Evolutionary conservation across 2,113 vertebrate genomes (phyloP).

Genomic region (Leuciscus idus): DNA sequence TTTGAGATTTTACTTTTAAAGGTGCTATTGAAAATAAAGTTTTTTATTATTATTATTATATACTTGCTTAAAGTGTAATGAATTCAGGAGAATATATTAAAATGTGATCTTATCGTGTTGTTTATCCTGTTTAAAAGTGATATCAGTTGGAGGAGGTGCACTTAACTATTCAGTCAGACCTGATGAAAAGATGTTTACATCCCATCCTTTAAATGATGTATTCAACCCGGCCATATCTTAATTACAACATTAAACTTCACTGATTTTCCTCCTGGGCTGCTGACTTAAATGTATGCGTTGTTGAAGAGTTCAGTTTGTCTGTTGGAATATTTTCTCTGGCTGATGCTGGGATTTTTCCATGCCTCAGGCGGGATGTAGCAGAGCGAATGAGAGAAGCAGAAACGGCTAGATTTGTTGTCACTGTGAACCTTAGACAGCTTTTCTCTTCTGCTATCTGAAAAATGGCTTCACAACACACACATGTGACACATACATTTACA

Average conservation of each 20-base stretch:
- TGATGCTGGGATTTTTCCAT: constrained; percentile 52
- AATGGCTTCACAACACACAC: constrained; percentile 15
- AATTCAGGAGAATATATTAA: background rate
- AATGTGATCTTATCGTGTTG: background rate
- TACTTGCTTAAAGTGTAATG: background rate
- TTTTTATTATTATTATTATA: too few species aligned
- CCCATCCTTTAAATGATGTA: background rate
- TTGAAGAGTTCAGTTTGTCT: constrained; percentile 44
- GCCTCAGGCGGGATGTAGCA: constrained; percentile 33
- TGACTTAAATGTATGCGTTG: constrained; percentile 44
- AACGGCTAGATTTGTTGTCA: constrained; percentile 37
- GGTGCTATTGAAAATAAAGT: too few species aligned
- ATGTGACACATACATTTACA: background rate
- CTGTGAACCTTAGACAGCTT: background rate
- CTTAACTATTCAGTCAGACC: background rate
- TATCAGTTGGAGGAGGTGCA: background rate
- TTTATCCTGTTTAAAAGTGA: constrained; percentile 11
- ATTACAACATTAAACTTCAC: constrained; percentile 33
- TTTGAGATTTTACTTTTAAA: too few species aligned
- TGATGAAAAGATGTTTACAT: background rate
- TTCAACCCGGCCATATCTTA: constrained; percentile 28
- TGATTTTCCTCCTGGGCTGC: constrained; percentile 29
- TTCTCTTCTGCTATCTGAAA: constrained; percentile 19
- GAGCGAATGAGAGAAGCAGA: constrained; percentile 43
- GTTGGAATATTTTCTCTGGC: constrained; percentile 52